These are phyloP conservation scores for Hemitrygon akajei DNA, from an alignment of 2,797 vertebrate genomes.

Conservation along the genomic window DNA sequence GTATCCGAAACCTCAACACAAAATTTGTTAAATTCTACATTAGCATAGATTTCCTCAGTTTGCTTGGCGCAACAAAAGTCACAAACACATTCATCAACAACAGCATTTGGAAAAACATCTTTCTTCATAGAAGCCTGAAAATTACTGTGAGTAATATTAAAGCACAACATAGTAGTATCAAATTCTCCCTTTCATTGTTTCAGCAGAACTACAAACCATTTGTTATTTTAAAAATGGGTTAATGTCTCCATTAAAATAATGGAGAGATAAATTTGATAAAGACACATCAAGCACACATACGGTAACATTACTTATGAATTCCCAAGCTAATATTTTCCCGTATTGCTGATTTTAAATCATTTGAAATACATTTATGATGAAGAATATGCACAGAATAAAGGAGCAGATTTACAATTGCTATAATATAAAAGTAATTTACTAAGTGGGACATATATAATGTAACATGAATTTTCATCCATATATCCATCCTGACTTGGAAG, in stretches of 20 bases:
- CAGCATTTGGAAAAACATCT: neutral
- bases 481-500: neutral
- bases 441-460: conserved; percentile 17
- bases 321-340: conserved; percentile 14
- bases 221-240: neutral
- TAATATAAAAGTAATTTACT: neutral
- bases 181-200: neutral
- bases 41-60: neutral
- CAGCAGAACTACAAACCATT: neutral
- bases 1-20: neutral
- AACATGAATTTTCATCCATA: neutral
- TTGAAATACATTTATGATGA: neutral
- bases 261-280: conserved; percentile 6
- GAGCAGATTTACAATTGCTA: neutral
- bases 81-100: neutral
- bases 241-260: conserved; percentile 26
- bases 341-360: conserved; percentile 10
- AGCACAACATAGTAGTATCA: neutral
- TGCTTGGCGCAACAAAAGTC: neutral
- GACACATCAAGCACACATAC: neutral
- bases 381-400: neutral
- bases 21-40: neutral
- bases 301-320: neutral
- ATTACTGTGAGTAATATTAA: neutral
- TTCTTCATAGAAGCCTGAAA: neutral